A percentile compares a stretch with the other conserved stretches of the same genome.
phyloP scores from a whole-genome alignment of 2,797 vertebrate species.

The Xiphophorus birchmanni region DNA sequence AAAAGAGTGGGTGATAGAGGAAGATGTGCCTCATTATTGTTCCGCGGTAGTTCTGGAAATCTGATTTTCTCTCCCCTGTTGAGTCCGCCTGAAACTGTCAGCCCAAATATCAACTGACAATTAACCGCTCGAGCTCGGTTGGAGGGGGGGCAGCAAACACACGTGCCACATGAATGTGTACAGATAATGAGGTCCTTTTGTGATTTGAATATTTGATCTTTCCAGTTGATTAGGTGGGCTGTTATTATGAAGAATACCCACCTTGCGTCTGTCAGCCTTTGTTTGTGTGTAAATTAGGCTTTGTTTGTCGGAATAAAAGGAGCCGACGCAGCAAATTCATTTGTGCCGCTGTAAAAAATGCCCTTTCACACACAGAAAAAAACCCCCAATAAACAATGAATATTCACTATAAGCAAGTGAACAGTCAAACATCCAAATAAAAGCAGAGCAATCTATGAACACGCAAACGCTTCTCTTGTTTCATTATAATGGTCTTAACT shows the following conservation, averaged over 20 bases:
- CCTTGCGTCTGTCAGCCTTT: conserved; percentile 57
- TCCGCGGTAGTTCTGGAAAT: conserved; percentile 57
- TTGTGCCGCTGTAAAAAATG: conserved; percentile 31
- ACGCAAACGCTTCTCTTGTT: background rate
- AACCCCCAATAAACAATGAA: background rate
- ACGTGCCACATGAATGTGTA: conserved; percentile 40
- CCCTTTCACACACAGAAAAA: conserved; percentile 24
- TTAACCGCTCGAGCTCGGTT: conserved; percentile 63
- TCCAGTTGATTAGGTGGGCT: conserved; percentile 74
- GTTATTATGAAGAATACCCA: conserved; percentile 64
- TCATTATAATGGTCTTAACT: background rate
- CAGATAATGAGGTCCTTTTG: conserved; percentile 81
- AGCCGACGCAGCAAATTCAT: conserved; percentile 39
- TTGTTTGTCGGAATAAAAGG: conserved; percentile 48
- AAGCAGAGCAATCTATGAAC: background rate
- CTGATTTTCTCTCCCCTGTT: conserved; percentile 64
- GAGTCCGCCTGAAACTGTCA: conserved; percentile 70
- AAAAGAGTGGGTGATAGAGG: conserved; percentile 57
- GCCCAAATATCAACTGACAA: conserved; percentile 78
- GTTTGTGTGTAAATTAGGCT: conserved; percentile 73
- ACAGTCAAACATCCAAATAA: background rate
- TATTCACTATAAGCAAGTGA: background rate
- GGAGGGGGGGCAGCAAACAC: conserved; percentile 33
- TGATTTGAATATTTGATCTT: conserved; percentile 84
- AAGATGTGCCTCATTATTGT: conserved; percentile 75